Percentiles rank a stretch among this genome's conserved stretches.
Evolutionary conservation across 2,888 invertebrate genomes (phyloP).

Genomic region (Erebia epiphron): DNA sequence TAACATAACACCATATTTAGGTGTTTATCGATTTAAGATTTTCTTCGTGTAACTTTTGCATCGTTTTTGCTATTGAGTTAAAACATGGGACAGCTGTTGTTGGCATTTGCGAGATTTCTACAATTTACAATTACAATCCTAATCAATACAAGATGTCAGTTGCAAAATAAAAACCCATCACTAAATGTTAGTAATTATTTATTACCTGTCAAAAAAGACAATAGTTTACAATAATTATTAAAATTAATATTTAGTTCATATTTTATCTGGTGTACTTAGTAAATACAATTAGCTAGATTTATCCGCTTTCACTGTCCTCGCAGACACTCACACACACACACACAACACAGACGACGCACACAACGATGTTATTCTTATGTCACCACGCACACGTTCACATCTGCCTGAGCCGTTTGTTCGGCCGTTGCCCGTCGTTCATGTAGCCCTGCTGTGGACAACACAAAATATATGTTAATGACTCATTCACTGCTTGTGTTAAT

Average conservation of each 20-base stretch:
- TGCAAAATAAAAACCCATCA: slow-evolving; percentile 31
- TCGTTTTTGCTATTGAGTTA: too few species aligned
- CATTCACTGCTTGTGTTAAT: neutral
- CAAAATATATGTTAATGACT: neutral
- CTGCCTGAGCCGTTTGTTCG: slow-evolving; percentile 77
- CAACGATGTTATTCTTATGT: slow-evolving; percentile 29
- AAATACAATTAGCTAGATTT: slow-evolving; percentile 82
- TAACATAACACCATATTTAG: neutral
- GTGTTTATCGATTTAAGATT: neutral
- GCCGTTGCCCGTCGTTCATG: slow-evolving; percentile 80
- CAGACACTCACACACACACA: slow-evolving; percentile 65
- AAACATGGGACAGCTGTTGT: too few species aligned
- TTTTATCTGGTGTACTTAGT: slow-evolving; percentile 73
- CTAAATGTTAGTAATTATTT: slow-evolving; percentile 75
- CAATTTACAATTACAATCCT: neutral
- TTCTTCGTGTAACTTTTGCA: neutral
- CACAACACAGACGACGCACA: slow-evolving; percentile 44
- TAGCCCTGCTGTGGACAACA: slow-evolving; percentile 59
- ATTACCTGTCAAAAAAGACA: slow-evolving; percentile 81
- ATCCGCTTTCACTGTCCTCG: slow-evolving; percentile 66
- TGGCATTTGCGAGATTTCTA: too few species aligned
- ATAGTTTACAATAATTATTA: slow-evolving; percentile 70
- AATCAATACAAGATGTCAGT: neutral
- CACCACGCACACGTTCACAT: slow-evolving; percentile 57
- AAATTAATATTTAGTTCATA: slow-evolving; percentile 39